Evolutionary conservation across 2,888 invertebrate genomes (phyloP).

Genomic region (Dimorphilus gyrociliatus): DNA sequence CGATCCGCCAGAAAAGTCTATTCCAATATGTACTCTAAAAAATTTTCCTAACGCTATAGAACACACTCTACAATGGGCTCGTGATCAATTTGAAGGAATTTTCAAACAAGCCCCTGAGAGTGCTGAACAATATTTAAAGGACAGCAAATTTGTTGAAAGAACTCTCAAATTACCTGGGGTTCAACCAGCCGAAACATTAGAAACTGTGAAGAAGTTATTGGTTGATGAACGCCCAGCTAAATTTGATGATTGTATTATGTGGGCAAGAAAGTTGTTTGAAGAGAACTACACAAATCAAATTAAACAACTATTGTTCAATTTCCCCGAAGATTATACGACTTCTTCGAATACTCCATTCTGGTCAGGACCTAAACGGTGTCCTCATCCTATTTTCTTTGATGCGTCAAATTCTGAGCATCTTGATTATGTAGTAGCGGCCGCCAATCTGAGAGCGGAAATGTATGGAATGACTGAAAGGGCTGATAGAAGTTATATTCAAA

Average conservation of each 20-base stretch:
- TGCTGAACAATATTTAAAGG: slow-evolving; percentile 40
- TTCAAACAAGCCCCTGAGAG: slow-evolving; percentile 63
- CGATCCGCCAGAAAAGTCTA: slow-evolving; percentile 96
- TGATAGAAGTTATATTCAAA: slow-evolving; percentile 51
- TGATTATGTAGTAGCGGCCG: slow-evolving; percentile 76
- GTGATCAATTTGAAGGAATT: slow-evolving; percentile 63
- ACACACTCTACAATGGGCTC: slow-evolving; percentile 41
- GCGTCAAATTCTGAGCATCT: slow-evolving; percentile 47
- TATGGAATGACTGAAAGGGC: slow-evolving; percentile 54
- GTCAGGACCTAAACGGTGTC: slow-evolving; percentile 94
- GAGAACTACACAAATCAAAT: slow-evolving; percentile 88
- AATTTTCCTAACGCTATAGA: slow-evolving; percentile 99
- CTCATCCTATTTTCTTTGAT: slow-evolving; percentile 53
- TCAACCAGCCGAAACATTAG: slow-evolving; percentile 59
- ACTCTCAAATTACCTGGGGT: slow-evolving; percentile 69
- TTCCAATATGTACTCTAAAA: slow-evolving; percentile 91
- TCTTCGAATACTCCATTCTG: slow-evolving; percentile 63
- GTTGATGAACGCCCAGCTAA: slow-evolving; percentile 64
- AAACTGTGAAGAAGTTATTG: slow-evolving; percentile 59
- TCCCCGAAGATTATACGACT: slow-evolving; percentile 64
- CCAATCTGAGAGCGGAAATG: slow-evolving; percentile 57
- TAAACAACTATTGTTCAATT: slow-evolving; percentile 83
- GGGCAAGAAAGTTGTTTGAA: slow-evolving; percentile 44
- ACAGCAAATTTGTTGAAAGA: slow-evolving; percentile 57
- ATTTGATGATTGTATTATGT: slow-evolving; percentile 52